Conservation (phyloP, 2,888 invertebrate genomes). For the Drosophila prolongata region DNA sequence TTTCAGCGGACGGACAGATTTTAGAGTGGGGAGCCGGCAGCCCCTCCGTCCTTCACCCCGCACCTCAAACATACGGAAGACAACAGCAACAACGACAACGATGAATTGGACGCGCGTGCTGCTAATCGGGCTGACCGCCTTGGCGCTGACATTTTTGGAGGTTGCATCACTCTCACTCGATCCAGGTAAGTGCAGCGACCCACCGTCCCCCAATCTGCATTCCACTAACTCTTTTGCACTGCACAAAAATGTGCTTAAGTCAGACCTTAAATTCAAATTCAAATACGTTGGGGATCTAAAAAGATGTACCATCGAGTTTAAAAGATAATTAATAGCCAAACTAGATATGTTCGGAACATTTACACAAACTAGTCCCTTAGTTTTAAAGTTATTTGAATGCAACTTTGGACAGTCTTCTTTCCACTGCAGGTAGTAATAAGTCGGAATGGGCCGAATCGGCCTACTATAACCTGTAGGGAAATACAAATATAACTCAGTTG, state of each 20-base stretch:
- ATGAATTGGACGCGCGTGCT: constrained; percentile 82
- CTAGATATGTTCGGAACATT: too few relatives aligned
- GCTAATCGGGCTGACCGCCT: constrained; percentile 65
- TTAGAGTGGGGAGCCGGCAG: constrained; percentile 17
- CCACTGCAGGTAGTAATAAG: too few relatives aligned
- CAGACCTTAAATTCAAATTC: neutral
- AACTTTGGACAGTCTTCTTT: too few relatives aligned
- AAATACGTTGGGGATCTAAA: too few relatives aligned
- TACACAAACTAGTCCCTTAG: too few relatives aligned
- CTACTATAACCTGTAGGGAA: too few relatives aligned
- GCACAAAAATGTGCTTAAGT: neutral
- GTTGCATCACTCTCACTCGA: constrained; percentile 83
- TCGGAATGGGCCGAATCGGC: too few relatives aligned
- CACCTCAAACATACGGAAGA: constrained; percentile 31
- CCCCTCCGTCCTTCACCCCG: constrained; percentile 7
- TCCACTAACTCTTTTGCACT: constrained; percentile 17
- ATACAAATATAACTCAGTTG: too few relatives aligned
- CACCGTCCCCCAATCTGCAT: neutral
- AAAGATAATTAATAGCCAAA: too few relatives aligned
- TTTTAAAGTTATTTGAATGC: too few relatives aligned
- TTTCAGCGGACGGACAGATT: constrained; percentile 62
- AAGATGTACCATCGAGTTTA: too few relatives aligned
- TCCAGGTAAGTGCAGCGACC: constrained; percentile 82
- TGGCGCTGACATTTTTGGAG: constrained; percentile 76
- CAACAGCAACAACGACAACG: constrained; percentile 32